A percentile compares a stretch with the other conserved stretches of the same genome.
These are phyloP conservation scores for Caprella mutica DNA, from an alignment of 2,888 invertebrate genomes.

Conservation along the genomic window DNA sequence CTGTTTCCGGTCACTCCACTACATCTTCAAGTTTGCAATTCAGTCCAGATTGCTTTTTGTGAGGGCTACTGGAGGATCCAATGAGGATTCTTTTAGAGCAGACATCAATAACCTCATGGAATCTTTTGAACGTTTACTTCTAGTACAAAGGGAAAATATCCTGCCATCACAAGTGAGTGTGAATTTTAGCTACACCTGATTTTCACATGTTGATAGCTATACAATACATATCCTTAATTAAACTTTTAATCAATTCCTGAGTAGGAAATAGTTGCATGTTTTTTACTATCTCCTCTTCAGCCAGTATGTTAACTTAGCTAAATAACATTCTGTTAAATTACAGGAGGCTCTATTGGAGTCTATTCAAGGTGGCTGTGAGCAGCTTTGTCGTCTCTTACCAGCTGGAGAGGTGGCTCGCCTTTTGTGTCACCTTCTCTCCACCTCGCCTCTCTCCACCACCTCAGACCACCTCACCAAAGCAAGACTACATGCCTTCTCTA, in stretches of 20 bases:
- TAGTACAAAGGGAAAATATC: conserved; percentile 58
- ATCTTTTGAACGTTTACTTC: conserved; percentile 64
- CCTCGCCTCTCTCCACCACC: conserved; percentile 36
- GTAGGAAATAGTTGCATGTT: too few relatives aligned
- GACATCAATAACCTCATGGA: conserved; percentile 53
- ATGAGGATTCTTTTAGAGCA: conserved; percentile 71
- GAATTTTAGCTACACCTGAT: too few relatives aligned
- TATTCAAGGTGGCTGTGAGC: conserved; percentile 70
- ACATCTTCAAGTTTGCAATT: conserved; percentile 83
- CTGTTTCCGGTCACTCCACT: conserved; percentile 74
- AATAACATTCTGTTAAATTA: too few relatives aligned
- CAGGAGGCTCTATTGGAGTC: conserved; percentile 70
- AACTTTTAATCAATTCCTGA: too few relatives aligned
- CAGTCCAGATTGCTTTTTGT: conserved; percentile 74
- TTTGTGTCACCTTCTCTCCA: conserved; percentile 66
- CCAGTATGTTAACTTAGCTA: too few relatives aligned
- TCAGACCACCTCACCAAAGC: conserved; percentile 8
- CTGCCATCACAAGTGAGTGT: conserved; percentile 57
- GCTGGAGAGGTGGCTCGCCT: conserved; percentile 66
- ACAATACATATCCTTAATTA: conserved; percentile 13
- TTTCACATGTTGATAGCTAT: too few relatives aligned
- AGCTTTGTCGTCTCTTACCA: conserved; percentile 49
- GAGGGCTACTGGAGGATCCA: conserved; percentile 73
- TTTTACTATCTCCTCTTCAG: too few relatives aligned
- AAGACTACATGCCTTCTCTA: conserved; percentile 1